Percentiles rank a stretch among this genome's conserved stretches.
phyloP scores from a whole-genome alignment of 2,113 vertebrate species.

The Pelecanus crispus region DNA sequence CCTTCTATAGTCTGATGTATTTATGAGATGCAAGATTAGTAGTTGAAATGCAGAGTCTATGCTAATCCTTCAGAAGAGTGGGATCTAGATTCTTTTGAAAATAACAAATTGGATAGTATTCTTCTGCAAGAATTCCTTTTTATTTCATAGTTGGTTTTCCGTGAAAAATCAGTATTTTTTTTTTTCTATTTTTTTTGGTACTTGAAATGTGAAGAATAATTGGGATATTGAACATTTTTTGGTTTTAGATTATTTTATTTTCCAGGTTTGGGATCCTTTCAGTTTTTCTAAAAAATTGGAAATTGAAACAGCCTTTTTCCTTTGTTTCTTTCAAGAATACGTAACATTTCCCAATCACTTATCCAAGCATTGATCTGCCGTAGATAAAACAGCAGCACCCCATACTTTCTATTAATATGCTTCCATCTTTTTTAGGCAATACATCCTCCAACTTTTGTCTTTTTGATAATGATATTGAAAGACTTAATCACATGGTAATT shows the following conservation, averaged over 20 bases:
- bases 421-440: neutral
- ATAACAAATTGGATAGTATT: neutral
- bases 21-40: neutral
- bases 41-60: neutral
- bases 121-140: neutral
- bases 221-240: neutral
- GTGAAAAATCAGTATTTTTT: neutral
- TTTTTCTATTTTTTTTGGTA: neutral
- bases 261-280: neutral
- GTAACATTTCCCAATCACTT: neutral
- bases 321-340: neutral
- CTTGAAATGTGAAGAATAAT: neutral
- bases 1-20: accelerated
- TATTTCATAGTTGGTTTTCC: neutral
- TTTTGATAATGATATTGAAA: neutral
- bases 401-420: neutral
- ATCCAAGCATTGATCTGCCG: neutral
- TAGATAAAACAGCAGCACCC: neutral
- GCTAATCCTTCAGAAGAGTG: neutral
- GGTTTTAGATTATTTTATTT: neutral
- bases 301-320: neutral
- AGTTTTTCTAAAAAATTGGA: neutral
- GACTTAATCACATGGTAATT: neutral
- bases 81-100: neutral
- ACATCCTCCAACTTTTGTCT: neutral